Conservation (phyloP, 2,797 vertebrate species). For the Hephaestus fuliginosus region DNA sequence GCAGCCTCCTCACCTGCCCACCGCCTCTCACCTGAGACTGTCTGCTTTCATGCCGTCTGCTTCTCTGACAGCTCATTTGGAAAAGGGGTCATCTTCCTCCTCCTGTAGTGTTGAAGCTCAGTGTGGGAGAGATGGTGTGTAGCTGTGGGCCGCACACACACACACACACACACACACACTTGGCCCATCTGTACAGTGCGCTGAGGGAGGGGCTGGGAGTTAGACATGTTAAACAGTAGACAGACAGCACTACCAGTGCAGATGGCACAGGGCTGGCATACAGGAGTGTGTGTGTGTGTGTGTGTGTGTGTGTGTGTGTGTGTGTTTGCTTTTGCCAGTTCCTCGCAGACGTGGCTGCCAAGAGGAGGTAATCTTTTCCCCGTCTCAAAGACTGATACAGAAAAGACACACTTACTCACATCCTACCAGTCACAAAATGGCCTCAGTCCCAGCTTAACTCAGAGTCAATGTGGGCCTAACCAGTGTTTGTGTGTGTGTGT, state of each 20-base stretch:
- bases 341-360: constrained; percentile 46
- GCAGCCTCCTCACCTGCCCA: constrained; percentile 49
- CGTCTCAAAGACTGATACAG: constrained; percentile 56
- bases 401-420: constrained; percentile 58
- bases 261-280: constrained; percentile 72
- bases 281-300: constrained; percentile 42
- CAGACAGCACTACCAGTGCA: constrained; percentile 64
- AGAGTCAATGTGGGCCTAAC: constrained; percentile 59
- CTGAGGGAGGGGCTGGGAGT: constrained; percentile 52
- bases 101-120: constrained; percentile 32
- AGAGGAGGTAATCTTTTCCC: constrained; percentile 66
- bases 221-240: constrained; percentile 63
- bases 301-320: constrained; percentile 39
- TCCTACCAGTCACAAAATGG: constrained; percentile 70
- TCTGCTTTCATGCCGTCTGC: constrained; percentile 45
- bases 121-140: constrained; percentile 29
- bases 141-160: constrained; percentile 33
- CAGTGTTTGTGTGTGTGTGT: constrained; percentile 53
- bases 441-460: constrained; percentile 57
- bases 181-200: constrained; percentile 47
- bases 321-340: constrained; percentile 20
- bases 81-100: constrained; percentile 58
- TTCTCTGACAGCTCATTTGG: constrained; percentile 49
- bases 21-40: constrained; percentile 30
- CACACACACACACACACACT: constrained; percentile 32